Evolutionary conservation across 2,113 vertebrate genomes (phyloP), one percentile per base, ranked within the genome.

Genomic region (Cynocephalus volans): DNA sequence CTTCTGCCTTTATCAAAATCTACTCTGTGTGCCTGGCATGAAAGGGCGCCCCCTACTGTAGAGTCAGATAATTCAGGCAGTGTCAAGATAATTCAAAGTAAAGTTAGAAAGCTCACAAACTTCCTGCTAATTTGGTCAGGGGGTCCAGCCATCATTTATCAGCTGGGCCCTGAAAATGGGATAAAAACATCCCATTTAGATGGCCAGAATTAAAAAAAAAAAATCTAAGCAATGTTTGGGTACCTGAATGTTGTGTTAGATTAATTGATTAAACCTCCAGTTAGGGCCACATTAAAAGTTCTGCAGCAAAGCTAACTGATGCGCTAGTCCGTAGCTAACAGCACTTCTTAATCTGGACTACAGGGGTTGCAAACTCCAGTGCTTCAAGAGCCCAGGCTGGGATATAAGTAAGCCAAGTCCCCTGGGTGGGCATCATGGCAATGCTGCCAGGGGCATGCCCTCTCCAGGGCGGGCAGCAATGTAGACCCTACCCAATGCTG

Each of bases 191-290:
- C 62, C 64, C 56, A 64, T 70, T 33, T 73, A 23, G 26, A 85
- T 72, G 58, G 15, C n/a, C 24, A 92, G 75, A 50, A 80, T 50
- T 31, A 10, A 18, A 76, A 50, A 14, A 31, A 77, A 50, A 83
- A 72, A 3, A 73, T 18, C 28, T 73, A 94, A 45, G 64, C 50
- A 82, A n/a, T 69, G 26, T 90, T 73, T 95, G 36, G 45, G 45
- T 93, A 77, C 70, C 86, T 28, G 13, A 64, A 60, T 52, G 28
- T 50, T 72, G 21, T 67, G 36, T 65, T 83, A 88, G 50, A 13
- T 89, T 80, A 48, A 36, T 93, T 67, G 21, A 82, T 81, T 24
- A 95, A 62, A 54, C 24, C 15, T 88, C n/a, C 48, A n/a, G 12
- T 54, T 31, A 73, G 10, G 19, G 11, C 58, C 83, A 36, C 62